Evolutionary conservation across 2,797 vertebrate species (phyloP).

Genomic region (Lerista edwardsae): DNA sequence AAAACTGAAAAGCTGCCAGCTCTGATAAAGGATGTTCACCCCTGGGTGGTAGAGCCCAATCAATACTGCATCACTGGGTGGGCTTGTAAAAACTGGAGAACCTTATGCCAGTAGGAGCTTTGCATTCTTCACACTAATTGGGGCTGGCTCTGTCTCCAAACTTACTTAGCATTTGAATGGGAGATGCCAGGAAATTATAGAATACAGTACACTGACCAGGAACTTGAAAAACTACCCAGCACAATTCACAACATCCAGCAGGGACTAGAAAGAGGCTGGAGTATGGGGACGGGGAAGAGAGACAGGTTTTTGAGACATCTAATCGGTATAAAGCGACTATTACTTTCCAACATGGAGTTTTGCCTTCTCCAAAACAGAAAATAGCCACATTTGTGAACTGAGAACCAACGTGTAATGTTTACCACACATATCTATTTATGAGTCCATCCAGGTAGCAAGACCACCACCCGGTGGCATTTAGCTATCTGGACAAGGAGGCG

Average conservation of each 20-base stretch:
- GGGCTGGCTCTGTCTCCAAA: neutral
- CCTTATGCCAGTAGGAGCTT: neutral
- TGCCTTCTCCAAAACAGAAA: neutral
- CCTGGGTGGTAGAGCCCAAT: neutral
- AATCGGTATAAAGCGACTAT: neutral
- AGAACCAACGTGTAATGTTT: neutral
- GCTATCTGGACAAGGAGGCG: neutral
- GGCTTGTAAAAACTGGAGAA: neutral
- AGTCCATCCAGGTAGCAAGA: no score
- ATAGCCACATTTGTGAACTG: neutral
- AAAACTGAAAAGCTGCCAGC: neutral
- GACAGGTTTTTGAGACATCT: neutral
- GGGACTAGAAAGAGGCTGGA: neutral
- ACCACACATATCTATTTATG: neutral
- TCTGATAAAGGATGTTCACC: neutral
- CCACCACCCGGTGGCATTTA: neutral
- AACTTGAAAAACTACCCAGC: neutral
- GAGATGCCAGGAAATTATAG: neutral
- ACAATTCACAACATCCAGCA: neutral
- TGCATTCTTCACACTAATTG: neutral
- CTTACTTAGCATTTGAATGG: neutral
- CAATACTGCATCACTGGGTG: neutral
- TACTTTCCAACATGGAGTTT: neutral
- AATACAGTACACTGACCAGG: neutral
- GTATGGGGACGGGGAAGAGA: neutral